phyloP scores from a whole-genome alignment of 1,140 invertebrate genomes.

The Alviniconcha marisindica region DNA sequence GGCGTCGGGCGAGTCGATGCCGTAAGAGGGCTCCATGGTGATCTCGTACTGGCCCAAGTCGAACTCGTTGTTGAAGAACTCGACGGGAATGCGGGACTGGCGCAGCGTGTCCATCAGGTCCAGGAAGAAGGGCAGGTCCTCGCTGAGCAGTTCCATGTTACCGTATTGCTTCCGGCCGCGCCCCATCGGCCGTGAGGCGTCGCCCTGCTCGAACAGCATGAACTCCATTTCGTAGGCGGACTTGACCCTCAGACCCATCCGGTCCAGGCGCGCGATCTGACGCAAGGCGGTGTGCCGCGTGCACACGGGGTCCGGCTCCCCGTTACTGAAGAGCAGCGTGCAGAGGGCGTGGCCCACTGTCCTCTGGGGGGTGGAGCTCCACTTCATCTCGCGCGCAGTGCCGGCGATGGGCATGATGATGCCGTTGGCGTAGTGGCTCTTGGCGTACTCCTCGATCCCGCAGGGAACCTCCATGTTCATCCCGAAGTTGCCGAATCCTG shows the following conservation, averaged over 20 bases:
- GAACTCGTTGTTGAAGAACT: slow-evolving; percentile 42
- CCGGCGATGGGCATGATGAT: background rate
- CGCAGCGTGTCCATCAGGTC: slow-evolving; percentile 29
- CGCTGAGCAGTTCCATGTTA: slow-evolving; percentile 33
- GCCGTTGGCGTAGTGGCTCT: slow-evolving; percentile 26
- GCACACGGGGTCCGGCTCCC: slow-evolving; percentile 27
- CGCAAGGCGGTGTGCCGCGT: slow-evolving; percentile 25
- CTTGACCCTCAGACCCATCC: slow-evolving; percentile 34
- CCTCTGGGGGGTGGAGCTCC: slow-evolving; percentile 16
- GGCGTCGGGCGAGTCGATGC: slow-evolving; percentile 25
- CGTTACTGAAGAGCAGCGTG: background rate
- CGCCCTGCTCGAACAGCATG: slow-evolving; percentile 30
- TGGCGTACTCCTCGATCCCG: background rate
- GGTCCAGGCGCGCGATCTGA: background rate
- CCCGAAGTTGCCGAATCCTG: slow-evolving; percentile 33
- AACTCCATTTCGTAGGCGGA: slow-evolving; percentile 45
- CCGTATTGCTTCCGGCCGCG: slow-evolving; percentile 32
- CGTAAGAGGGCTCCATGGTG: slow-evolving; percentile 33
- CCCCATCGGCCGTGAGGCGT: slow-evolving; percentile 8
- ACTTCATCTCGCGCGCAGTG: background rate
- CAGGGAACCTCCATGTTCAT: slow-evolving; percentile 31
- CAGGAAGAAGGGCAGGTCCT: slow-evolving; percentile 28
- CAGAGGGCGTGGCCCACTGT: slow-evolving; percentile 2
- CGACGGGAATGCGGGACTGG: slow-evolving; percentile 34
- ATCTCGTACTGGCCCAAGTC: slow-evolving; percentile 45